These are phyloP conservation scores for Mya arenaria DNA, from an alignment of 1,140 invertebrate species.

Conservation along the genomic window DNA sequence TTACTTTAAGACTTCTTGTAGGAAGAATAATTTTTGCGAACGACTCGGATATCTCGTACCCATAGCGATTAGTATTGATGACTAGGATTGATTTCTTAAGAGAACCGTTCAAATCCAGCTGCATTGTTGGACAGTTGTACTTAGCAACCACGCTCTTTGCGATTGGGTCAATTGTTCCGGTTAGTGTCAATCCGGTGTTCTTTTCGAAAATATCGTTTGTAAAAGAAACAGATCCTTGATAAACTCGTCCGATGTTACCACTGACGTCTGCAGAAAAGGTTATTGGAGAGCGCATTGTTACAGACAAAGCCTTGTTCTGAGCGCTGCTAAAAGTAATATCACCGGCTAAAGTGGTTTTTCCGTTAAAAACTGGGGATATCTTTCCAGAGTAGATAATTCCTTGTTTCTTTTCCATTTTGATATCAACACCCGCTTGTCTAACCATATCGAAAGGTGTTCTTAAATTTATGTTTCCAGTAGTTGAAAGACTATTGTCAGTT, in stretches of 20 bases:
- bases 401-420: constrained; percentile 5
- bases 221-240: background rate
- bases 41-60: constrained; percentile 34
- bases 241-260: background rate
- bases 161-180: background rate
- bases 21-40: constrained; percentile 57
- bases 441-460: constrained; percentile 13
- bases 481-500: constrained; percentile 1
- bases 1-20: constrained; percentile 56
- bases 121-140: background rate
- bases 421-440: background rate
- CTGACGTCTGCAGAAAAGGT: background rate
- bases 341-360: background rate
- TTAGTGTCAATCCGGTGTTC: background rate
- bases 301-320: background rate
- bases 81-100: constrained; percentile 18
- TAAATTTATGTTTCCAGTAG: background rate
- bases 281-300: constrained; percentile 4
- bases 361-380: background rate
- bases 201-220: background rate
- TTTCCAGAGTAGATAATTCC: background rate
- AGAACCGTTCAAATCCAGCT: background rate
- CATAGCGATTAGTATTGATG: constrained; percentile 44
- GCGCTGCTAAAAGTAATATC: background rate
- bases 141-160: background rate